Percentiles rank a stretch among this genome's conserved stretches.
phyloP scores from a whole-genome alignment of 92 coral and sea anemone genomes.

The Meandrina meandrites region DNA sequence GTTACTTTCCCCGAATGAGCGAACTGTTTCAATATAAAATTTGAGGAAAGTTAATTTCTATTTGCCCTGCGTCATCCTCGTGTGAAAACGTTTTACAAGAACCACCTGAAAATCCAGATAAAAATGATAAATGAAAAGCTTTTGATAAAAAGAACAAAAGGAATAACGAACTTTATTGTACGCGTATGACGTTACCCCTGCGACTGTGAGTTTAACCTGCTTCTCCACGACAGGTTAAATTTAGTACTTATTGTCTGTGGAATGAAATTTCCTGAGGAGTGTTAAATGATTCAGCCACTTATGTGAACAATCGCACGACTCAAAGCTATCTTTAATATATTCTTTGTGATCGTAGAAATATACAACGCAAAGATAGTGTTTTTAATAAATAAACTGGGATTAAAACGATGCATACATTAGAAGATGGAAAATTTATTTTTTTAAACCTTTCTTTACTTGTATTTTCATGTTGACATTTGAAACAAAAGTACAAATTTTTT shows the following conservation, averaged over 20 bases:
- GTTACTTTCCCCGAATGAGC: neutral
- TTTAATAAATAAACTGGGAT: neutral
- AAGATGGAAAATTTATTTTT: neutral
- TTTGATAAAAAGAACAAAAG: neutral
- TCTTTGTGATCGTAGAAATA: neutral
- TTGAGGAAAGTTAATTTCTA: neutral
- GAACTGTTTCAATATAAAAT: neutral
- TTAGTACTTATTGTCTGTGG: neutral
- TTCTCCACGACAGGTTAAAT: neutral
- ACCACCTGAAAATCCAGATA: constrained; percentile 9
- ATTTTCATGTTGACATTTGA: constrained; percentile 1
- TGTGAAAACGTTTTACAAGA: constrained; percentile 14
- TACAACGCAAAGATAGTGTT: neutral
- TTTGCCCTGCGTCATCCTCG: neutral
- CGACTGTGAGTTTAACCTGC: neutral
- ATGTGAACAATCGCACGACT: neutral
- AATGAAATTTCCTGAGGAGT: neutral
- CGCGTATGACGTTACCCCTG: neutral
- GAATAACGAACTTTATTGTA: neutral
- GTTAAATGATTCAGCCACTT: neutral
- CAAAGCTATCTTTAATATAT: neutral
- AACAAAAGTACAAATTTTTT: neutral
- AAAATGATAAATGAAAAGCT: neutral
- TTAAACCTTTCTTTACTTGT: neutral
- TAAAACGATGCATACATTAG: neutral